These are phyloP conservation scores for Drosophila setifemur DNA, from an alignment of 1,140 invertebrate genomes.

Conservation along the genomic window DNA sequence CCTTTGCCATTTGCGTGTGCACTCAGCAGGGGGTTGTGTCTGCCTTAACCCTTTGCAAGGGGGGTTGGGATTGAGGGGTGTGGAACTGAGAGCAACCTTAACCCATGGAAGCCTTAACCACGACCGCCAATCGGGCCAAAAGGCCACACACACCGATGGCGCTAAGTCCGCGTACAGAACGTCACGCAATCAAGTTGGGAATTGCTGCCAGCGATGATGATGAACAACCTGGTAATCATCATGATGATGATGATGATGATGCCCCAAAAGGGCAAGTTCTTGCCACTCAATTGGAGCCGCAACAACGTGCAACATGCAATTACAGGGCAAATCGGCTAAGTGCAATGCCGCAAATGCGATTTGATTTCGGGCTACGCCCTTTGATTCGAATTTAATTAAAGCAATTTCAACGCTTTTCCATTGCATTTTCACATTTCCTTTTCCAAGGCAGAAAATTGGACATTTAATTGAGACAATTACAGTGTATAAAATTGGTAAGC, in stretches of 20 bases:
- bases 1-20: slow-evolving; percentile 35
- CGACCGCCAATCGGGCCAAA: slow-evolving; percentile 14
- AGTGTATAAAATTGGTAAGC: too few species aligned
- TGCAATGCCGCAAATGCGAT: neutral
- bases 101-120: slow-evolving; percentile 10
- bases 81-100: too few species aligned
- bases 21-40: neutral
- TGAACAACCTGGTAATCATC: slow-evolving; percentile 5
- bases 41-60: slow-evolving; percentile 23
- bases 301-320: slow-evolving; percentile 51
- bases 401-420: too few species aligned
- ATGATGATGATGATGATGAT: slow-evolving; percentile 20
- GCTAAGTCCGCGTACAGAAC: slow-evolving; percentile 6
- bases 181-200: slow-evolving; percentile 27
- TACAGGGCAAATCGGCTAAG: slow-evolving; percentile 15
- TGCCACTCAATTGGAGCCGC: slow-evolving; percentile 15
- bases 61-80: neutral
- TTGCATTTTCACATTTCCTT: too few species aligned
- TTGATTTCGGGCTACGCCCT: too few species aligned
- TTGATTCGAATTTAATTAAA: neutral
- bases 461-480: too few species aligned
- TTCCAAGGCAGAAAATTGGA: too few species aligned
- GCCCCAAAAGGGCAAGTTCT: slow-evolving; percentile 24
- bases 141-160: slow-evolving; percentile 23
- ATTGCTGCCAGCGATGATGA: neutral